A percentile compares a stretch with the other conserved stretches of the same genome.
phyloP scores from a whole-genome alignment of 2,113 vertebrate species.

The Centropus unirufus region DNA sequence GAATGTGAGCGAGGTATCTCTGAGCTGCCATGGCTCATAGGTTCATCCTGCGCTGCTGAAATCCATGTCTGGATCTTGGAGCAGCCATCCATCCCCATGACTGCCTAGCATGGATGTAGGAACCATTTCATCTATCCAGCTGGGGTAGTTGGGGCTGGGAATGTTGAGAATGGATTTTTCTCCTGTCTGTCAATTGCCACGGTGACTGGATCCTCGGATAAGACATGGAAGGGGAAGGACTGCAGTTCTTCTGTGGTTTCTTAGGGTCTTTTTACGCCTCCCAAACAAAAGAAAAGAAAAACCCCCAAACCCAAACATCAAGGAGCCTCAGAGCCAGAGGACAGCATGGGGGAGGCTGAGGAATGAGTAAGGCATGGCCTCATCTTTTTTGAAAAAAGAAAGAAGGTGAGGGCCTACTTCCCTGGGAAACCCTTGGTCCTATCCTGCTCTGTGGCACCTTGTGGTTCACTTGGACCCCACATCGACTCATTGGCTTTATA shows the following conservation, averaged over 20 bases:
- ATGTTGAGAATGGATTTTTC: neutral
- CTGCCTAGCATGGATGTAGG: neutral
- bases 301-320: too few relatives aligned
- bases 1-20: neutral
- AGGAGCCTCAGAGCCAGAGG: too few relatives aligned
- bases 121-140: neutral
- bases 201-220: neutral
- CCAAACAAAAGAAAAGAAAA: too few relatives aligned
- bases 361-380: neutral
- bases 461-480: neutral
- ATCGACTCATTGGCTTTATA: neutral
- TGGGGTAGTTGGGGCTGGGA: neutral
- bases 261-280: neutral
- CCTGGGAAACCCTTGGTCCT: neutral
- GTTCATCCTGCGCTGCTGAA: neutral
- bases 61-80: rapidly evolving
- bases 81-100: neutral
- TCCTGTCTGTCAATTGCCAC: neutral
- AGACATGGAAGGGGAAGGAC: neutral
- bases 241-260: neutral
- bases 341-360: neutral
- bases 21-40: rapidly evolving
- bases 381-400: neutral
- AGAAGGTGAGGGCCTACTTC: neutral
- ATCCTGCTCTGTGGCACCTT: neutral